Evolutionary conservation across 2,113 vertebrate genomes (phyloP).

Genomic region (Cyprichromis sp.): DNA sequence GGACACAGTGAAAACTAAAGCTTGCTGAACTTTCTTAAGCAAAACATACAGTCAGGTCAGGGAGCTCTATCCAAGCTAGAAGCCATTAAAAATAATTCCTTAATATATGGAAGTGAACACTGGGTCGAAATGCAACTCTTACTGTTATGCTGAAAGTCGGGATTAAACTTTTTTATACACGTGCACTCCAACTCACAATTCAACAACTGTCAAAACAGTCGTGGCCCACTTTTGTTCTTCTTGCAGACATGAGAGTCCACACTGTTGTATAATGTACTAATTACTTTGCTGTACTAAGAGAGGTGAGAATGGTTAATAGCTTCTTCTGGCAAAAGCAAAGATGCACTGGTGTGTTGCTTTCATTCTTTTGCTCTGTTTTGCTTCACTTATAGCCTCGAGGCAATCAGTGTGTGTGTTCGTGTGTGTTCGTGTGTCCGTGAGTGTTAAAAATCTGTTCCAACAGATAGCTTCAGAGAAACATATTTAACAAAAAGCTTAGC

Average conservation of each 20-base stretch:
- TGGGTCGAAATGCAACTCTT: background rate
- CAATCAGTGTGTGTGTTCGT: background rate
- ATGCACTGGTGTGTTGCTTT: background rate
- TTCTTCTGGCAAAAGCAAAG: conserved; percentile 15
- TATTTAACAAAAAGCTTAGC: background rate
- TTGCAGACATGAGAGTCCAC: background rate
- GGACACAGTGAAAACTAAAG: background rate
- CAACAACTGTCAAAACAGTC: background rate
- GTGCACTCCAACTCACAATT: background rate
- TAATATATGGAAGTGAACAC: background rate
- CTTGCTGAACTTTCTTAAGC: background rate
- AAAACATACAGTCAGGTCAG: background rate
- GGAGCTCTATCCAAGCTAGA: background rate
- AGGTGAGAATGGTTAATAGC: conserved; percentile 52
- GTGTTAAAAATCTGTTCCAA: background rate
- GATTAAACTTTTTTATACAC: background rate
- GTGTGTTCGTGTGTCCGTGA: background rate
- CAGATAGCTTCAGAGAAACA: background rate
- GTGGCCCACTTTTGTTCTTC: background rate
- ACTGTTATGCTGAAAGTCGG: background rate
- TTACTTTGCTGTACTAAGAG: conserved; percentile 25
- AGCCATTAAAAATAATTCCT: background rate
- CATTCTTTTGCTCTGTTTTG: conserved; percentile 33
- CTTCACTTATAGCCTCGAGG: conserved; percentile 10
- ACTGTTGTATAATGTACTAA: background rate